Evolutionary conservation across 2,888 invertebrate species (phyloP).

Genomic region (Latrodectus hesperus): DNA sequence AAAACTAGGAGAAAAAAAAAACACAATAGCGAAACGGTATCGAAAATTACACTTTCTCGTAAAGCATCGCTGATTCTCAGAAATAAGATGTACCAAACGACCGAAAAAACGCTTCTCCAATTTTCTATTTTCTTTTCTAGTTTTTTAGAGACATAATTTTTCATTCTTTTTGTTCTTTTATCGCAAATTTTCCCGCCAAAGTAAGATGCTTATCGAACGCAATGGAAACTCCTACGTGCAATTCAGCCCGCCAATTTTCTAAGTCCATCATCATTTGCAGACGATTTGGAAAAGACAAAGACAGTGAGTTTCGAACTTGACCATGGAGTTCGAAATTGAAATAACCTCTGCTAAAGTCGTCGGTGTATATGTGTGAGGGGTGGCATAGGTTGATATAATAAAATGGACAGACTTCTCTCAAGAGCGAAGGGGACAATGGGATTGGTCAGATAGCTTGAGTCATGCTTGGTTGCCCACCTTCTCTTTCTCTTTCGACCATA

Average conservation of each 20-base stretch:
- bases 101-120: constrained; percentile 41
- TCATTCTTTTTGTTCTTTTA: constrained; percentile 41
- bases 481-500: constrained; percentile 30
- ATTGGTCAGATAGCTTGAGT: constrained; percentile 48
- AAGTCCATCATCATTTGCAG: constrained; percentile 17
- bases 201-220: constrained; percentile 15
- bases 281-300: constrained; percentile 36
- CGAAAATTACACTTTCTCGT: not conserved
- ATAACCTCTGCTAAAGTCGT: constrained; percentile 11
- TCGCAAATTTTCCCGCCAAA: constrained; percentile 23
- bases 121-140: constrained; percentile 59
- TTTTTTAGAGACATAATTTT: constrained; percentile 40
- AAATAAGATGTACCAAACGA: constrained; percentile 15
- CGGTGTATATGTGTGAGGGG: not conserved
- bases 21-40: not conserved
- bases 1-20: not conserved
- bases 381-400: constrained; percentile 42
- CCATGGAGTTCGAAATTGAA: constrained; percentile 53
- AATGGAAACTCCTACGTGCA: constrained; percentile 26
- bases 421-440: constrained; percentile 56
- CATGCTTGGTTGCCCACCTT: constrained; percentile 18
- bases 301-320: constrained; percentile 60
- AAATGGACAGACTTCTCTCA: constrained; percentile 45
- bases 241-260: constrained; percentile 40
- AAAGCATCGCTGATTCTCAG: constrained; percentile 4